These are phyloP conservation scores for Liposcelis brunnea DNA, from an alignment of 2,888 invertebrate genomes.

Conservation along the genomic window DNA sequence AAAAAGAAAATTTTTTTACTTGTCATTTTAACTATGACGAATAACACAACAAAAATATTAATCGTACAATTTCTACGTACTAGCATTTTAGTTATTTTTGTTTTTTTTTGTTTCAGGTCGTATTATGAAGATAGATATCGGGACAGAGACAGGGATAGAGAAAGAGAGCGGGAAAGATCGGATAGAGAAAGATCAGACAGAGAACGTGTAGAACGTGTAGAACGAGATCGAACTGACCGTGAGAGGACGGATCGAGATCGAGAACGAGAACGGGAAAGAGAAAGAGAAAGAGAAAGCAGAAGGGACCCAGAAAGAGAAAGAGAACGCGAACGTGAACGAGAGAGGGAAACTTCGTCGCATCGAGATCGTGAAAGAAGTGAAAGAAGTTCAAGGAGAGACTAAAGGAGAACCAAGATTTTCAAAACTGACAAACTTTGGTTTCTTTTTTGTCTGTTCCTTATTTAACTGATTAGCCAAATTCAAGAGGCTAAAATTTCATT, in stretches of 20 bases:
- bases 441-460: too few species aligned
- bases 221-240: constrained; percentile 14
- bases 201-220: constrained; percentile 23
- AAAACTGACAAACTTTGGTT: too few species aligned
- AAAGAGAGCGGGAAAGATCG: neutral
- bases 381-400: constrained; percentile 1
- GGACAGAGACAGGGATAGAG: constrained; percentile 1
- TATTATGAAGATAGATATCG: neutral
- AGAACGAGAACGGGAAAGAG: constrained; percentile 14
- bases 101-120: neutral
- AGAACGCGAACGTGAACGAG: constrained; percentile 25
- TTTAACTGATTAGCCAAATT: too few species aligned
- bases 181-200: constrained; percentile 12
- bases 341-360: constrained; percentile 30
- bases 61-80: too few species aligned
- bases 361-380: constrained; percentile 35
- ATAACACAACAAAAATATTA: too few species aligned
- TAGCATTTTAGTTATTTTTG: neutral
- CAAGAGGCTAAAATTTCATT: too few species aligned
- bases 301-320: constrained; percentile 11
- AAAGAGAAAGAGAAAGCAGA: constrained; percentile 14
- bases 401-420: too few species aligned
- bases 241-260: constrained; percentile 13
- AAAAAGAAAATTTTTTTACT: too few species aligned
- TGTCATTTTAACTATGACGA: too few species aligned